Base-by-base conservation (phyloP, 1,140 invertebrate species). In the Scaptodrosophila lebanonensis region DNA sequence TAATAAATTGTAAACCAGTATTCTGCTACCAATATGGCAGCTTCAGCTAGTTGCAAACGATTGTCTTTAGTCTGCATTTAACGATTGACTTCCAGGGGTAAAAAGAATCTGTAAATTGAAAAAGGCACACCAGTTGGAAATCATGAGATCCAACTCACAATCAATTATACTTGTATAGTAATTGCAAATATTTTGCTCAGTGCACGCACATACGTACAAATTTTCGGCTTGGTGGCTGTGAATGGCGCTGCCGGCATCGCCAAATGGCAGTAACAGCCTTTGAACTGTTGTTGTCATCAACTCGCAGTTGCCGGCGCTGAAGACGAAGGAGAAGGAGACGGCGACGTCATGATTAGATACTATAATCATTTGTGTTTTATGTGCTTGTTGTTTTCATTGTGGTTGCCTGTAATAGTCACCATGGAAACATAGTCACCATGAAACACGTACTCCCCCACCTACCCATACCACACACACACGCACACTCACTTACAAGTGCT, bases 361-460 rank as follows among this genome's bases (percentile, higher is more conserved):
- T 76, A 83, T 83, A 83, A 83, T 83, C 76, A 83, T 83, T 83
- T 83, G 76, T 69, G 75, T 82, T 82, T 82, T 82, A 82, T 82
- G 66, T 66, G 47, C 73, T 65, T 77, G 73, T 77, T 77, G 73
- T 77, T 79, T 66, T 67, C 61, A 64, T 64, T 67, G 54, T 49
- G 60, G 65, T 56, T 64, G 68, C 58, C 48, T 56, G 63, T 29
- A 43, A 32, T 33, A 53, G 61, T 72, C 54, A 70, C 70, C 70
- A 65, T 40, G 53, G 39, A 63, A 53, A 61, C 61, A 43, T 35
- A 53, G 45, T 30, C 49, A 27, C 36, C 38, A 25, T 25, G 11
- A 48, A 29, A 15, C 17, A 12, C n/a, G 5, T 3, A 25, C 25
- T 27, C 7, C 11, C 38, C 3, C 9, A 9, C 16, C 29, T 3